phyloP scores from a whole-genome alignment of 2,113 vertebrate species.

The Hucho hucho region DNA sequence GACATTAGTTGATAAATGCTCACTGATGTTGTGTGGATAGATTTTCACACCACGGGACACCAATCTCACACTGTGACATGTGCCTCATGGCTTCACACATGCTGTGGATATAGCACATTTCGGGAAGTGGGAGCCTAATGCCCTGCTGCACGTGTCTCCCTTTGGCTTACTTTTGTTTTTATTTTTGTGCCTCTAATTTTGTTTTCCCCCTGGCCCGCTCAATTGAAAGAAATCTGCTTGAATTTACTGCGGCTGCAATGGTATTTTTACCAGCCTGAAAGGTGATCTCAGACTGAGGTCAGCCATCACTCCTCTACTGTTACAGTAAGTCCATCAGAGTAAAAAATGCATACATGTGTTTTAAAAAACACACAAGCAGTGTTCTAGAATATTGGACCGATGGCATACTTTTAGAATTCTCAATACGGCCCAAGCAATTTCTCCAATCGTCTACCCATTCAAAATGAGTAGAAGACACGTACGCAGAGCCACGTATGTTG shows the following conservation, averaged over 20 bases:
- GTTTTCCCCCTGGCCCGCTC: constrained; percentile 39
- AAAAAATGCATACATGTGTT: no score
- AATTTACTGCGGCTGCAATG: constrained; percentile 57
- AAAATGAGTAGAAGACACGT: no score
- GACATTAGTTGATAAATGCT: constrained; percentile 62
- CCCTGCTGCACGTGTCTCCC: constrained; percentile 45
- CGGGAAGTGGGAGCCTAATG: constrained; percentile 41
- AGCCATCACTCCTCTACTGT: no score
- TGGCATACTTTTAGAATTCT: no score
- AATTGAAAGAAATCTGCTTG: constrained; percentile 57
- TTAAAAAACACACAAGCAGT: no score
- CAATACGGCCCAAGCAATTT: no score
- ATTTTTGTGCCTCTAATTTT: constrained; percentile 51
- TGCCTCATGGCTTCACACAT: constrained; percentile 25
- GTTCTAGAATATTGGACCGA: no score
- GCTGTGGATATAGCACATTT: constrained; percentile 61
- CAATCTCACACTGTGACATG: constrained; percentile 55
- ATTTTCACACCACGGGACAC: constrained; percentile 62
- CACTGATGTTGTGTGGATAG: constrained; percentile 49
- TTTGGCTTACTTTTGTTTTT: constrained; percentile 57
- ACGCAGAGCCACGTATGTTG: no score
- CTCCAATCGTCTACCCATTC: no score
- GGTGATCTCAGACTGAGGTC: constrained; percentile 56
- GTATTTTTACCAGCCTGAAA: constrained; percentile 52
- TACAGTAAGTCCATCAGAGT: no score